phyloP scores from a whole-genome alignment of 2,888 invertebrate species.

The Pterobdella sp. region DNA sequence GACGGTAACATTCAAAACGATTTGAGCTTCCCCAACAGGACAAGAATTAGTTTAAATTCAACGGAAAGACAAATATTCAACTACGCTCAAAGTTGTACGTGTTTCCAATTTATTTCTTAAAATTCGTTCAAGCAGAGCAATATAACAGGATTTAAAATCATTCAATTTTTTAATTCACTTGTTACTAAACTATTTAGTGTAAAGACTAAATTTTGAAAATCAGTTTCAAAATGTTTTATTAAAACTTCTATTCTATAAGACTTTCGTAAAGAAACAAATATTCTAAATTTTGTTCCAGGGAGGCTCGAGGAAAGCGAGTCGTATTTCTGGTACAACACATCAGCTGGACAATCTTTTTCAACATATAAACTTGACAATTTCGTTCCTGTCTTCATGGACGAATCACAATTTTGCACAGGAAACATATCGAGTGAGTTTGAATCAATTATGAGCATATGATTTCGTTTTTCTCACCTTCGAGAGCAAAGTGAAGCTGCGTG shows the following conservation, averaged over 20 bases:
- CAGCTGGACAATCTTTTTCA: conserved; percentile 12
- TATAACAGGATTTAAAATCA: too few species aligned
- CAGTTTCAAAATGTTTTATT: not conserved
- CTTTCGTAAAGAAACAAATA: not conserved
- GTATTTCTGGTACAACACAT: conserved; percentile 25
- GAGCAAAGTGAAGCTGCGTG: too few species aligned
- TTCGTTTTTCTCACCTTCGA: too few species aligned
- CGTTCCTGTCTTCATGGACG: conserved; percentile 20
- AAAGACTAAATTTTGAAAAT: not conserved
- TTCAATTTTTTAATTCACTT: too few species aligned
- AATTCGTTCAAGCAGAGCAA: too few species aligned
- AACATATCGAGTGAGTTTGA: not conserved
- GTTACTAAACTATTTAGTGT: not conserved
- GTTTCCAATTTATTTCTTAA: too few species aligned
- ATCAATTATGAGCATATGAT: not conserved
- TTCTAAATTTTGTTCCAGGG: not conserved
- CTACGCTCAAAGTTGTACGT: conserved; percentile 25
- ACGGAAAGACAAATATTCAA: conserved; percentile 26
- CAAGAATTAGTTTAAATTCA: conserved; percentile 5
- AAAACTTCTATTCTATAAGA: not conserved
- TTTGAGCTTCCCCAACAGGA: conserved; percentile 17
- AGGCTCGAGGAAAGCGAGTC: not conserved
- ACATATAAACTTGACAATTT: conserved; percentile 3
- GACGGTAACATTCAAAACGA: conserved; percentile 29
- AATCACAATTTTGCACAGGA: not conserved